phyloP scores from a whole-genome alignment of 1,140 invertebrate species.

The Tenebrio molitor region DNA sequence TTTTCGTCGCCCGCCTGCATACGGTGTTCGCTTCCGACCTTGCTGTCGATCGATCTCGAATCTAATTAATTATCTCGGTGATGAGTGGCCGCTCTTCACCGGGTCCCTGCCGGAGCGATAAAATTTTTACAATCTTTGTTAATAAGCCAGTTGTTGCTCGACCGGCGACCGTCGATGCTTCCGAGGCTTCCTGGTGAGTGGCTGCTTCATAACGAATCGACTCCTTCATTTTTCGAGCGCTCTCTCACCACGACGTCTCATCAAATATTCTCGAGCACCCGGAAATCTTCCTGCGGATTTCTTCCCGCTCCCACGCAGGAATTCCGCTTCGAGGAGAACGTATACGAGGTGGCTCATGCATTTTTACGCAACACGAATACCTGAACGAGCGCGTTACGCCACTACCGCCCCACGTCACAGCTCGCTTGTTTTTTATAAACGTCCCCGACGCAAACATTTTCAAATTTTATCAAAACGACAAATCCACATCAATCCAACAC shows the following conservation, averaged over 20 bases:
- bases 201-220: too few species aligned
- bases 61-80: conserved; percentile 53
- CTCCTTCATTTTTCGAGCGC: neutral
- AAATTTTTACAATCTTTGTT: conserved; percentile 21
- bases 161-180: neutral
- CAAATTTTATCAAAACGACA: too few species aligned
- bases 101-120: conserved; percentile 23
- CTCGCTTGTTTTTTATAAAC: too few species aligned
- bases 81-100: conserved; percentile 10
- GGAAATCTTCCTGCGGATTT: conserved; percentile 12
- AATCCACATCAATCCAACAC: too few species aligned
- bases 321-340: neutral
- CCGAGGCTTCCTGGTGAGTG: neutral
- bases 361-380: too few species aligned
- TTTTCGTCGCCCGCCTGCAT: neutral
- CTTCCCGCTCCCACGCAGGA: too few species aligned
- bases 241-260: neutral
- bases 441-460: too few species aligned
- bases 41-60: conserved; percentile 52
- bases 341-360: too few species aligned
- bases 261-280: conserved; percentile 16
- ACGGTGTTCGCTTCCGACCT: conserved; percentile 49
- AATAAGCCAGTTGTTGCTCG: neutral
- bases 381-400: too few species aligned
- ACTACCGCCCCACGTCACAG: too few species aligned